phyloP scores from a whole-genome alignment of 35 echinoderm and acorn worm species.

The Holothuria glaberrima region DNA sequence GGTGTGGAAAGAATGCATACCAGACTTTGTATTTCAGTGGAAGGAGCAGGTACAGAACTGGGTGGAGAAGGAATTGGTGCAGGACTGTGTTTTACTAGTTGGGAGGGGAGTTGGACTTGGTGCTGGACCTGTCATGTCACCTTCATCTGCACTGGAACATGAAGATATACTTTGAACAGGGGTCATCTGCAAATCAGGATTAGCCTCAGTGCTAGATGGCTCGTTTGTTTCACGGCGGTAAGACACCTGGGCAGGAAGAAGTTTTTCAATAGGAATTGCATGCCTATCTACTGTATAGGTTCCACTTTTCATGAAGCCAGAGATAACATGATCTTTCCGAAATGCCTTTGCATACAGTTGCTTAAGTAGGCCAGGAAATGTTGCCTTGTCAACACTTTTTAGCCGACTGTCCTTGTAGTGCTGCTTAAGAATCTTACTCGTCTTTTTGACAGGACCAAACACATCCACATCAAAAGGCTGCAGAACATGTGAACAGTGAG shows the following conservation, averaged over 20 bases:
- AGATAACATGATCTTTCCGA: constrained; percentile 15
- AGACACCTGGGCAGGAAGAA: constrained; percentile 33
- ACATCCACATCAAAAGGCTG: constrained; percentile 30
- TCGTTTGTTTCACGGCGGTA: not conserved
- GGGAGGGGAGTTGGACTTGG: too few relatives aligned
- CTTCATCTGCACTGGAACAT: too few relatives aligned
- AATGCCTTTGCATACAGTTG: constrained; percentile 29
- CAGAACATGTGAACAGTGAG: constrained; percentile 57
- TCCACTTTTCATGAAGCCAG: constrained; percentile 36
- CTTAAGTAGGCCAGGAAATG: constrained; percentile 43
- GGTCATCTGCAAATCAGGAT: too few relatives aligned
- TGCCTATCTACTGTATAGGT: constrained; percentile 28
- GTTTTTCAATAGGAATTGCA: constrained; percentile 31
- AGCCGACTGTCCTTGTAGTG: constrained; percentile 40
- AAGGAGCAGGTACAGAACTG: too few relatives aligned
- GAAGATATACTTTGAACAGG: too few relatives aligned
- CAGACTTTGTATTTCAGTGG: too few relatives aligned
- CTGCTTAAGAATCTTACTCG: not conserved
- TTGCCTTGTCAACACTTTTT: constrained; percentile 41
- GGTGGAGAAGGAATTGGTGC: too few relatives aligned
- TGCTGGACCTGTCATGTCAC: too few relatives aligned
- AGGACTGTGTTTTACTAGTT: too few relatives aligned
- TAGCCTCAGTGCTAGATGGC: too few relatives aligned
- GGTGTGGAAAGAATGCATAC: too few relatives aligned
- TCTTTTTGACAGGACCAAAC: constrained; percentile 17